phyloP scores from a whole-genome alignment of 2,888 invertebrate genomes.

The Odontocolon sp. region DNA sequence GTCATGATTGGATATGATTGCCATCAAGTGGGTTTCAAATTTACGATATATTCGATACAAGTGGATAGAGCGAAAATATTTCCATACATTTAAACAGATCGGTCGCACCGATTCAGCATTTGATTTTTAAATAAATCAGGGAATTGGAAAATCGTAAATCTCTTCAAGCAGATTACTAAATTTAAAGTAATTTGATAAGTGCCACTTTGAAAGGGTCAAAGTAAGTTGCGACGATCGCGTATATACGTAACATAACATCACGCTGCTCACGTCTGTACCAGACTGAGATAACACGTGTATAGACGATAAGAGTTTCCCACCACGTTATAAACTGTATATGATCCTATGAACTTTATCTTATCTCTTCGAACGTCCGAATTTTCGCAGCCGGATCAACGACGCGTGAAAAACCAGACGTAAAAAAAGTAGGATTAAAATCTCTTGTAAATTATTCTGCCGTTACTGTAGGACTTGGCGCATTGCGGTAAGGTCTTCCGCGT shows the following conservation, averaged over 20 bases:
- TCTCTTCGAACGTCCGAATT: not conserved
- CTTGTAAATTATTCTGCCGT: constrained; percentile 2
- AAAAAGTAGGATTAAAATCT: not conserved
- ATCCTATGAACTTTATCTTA: not conserved
- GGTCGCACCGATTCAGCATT: no score
- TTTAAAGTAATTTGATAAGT: no score
- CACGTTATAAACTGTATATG: not conserved
- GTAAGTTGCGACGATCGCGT: not conserved
- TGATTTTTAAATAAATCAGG: not conserved
- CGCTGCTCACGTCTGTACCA: not conserved
- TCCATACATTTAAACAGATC: not conserved
- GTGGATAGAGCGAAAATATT: constrained; percentile 1
- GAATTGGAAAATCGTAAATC: not conserved
- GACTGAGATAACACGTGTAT: not conserved
- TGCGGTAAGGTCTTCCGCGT: constrained; percentile 55
- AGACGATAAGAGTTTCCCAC: constrained; percentile 3
- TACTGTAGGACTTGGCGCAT: constrained; percentile 58
- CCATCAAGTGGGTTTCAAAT: constrained; percentile 46
- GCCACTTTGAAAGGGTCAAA: no score
- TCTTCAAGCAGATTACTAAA: no score
- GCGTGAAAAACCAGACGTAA: not conserved
- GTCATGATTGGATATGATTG: constrained; percentile 60
- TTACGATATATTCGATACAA: constrained; percentile 2
- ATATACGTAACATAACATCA: no score
- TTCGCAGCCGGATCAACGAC: no score